A percentile compares a stretch with the other conserved stretches of the same genome.
Evolutionary conservation across 2,797 vertebrate genomes (phyloP).

Genomic region (Balearica regulorum): DNA sequence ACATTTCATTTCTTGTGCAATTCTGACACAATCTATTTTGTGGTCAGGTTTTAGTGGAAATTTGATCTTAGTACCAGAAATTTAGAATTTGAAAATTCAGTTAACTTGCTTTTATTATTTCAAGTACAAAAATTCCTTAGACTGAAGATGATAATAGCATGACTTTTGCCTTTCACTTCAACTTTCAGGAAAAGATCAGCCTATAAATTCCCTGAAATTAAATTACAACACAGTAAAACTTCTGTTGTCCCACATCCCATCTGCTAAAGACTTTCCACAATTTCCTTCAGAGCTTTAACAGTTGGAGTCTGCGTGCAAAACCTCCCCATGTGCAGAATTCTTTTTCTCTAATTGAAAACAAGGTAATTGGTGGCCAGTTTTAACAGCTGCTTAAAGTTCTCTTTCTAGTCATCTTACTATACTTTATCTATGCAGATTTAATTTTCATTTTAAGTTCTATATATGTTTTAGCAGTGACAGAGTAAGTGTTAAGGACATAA

Average conservation of each 20-base stretch:
- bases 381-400: not conserved
- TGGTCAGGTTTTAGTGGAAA: not conserved
- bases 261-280: not conserved
- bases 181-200: not conserved
- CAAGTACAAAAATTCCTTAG: not conserved
- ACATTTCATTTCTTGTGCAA: not conserved
- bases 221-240: not conserved
- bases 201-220: not conserved
- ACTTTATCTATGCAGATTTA: not conserved
- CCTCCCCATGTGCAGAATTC: not conserved
- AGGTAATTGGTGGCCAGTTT: not conserved
- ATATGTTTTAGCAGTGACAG: not conserved
- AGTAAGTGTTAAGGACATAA: not conserved
- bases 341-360: not conserved
- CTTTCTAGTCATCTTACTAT: not conserved
- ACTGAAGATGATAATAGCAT: not conserved
- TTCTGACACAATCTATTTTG: not conserved
- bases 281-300: not conserved
- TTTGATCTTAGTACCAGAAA: not conserved
- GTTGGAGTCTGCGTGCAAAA: not conserved
- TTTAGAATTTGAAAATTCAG: not conserved
- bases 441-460: not conserved
- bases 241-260: not conserved
- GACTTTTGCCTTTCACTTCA: not conserved
- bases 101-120: not conserved